Evolutionary conservation across 2,888 invertebrate genomes (phyloP), one percentile per base, ranked within the genome.

Genomic region (Hydriomena furcata): DNA sequence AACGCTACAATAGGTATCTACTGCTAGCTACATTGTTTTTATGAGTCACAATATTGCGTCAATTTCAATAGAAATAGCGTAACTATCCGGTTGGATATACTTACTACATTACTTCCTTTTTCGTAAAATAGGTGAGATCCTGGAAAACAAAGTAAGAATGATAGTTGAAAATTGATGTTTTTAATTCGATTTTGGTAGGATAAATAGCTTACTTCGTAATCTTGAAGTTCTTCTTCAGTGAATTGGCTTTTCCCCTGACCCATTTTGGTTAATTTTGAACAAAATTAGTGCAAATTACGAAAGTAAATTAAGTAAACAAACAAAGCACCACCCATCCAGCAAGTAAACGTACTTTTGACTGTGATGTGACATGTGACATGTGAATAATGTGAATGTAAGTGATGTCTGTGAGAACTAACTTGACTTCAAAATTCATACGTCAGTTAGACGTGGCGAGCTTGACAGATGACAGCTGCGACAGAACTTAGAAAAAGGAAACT

Each of bases 111-210:
- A 98, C 97, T 92, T 98, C 98, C 71, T 97, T 97, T 74, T 96
- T 96, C 0, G 96, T 96, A 78, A 98, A 98, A 84, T 97, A 98
- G 10, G 97, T 98, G 58, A 98, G 92, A 85, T 98, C 98, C 96
- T 97, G 84, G 37, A 92, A 91, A 55, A n/a, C n/a, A 59, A 25
- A 10, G 8, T 17, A 28, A 5, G 7, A 0, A 23, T 23, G 52
- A 63, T 52, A 2, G 37, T 5, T 10, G 10, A 25, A 10, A 24
- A 8, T 32, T 1, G 3, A 21, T 8, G 17, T 7, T 32, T 8
- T 36, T 30, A 35, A 7, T 5, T 0, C 5, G 11, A 6, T 8
- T 10, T 10, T 12, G 1, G 23, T 5, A 12, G 24, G 10, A 27
- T 8, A 24, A 13, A 8, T 34, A 7, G 44, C 49, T 73, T 88